These are phyloP conservation scores for Rhagophthalmus giganteus DNA, from an alignment of 2,888 invertebrate genomes.

Conservation along the genomic window DNA sequence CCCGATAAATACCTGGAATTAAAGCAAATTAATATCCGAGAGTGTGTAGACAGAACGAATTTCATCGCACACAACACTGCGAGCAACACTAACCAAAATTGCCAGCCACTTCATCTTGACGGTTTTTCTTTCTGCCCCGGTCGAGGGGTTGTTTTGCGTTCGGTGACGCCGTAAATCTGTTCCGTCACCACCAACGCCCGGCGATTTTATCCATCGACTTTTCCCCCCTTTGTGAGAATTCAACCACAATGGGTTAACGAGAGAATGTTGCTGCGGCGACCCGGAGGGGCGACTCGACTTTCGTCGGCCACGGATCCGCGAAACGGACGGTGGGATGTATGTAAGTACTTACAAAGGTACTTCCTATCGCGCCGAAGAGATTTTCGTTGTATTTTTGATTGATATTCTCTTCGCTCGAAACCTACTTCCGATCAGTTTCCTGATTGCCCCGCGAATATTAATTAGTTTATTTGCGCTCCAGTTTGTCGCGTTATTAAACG, in stretches of 20 bases:
- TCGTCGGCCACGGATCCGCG: neutral
- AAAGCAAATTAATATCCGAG: slow-evolving; percentile 3
- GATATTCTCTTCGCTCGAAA: neutral
- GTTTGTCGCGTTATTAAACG: neutral
- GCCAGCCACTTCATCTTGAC: slow-evolving; percentile 55
- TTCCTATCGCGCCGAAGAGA: neutral
- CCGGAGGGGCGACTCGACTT: neutral
- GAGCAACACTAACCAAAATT: slow-evolving; percentile 53
- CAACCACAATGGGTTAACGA: neutral
- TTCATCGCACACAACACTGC: slow-evolving; percentile 7
- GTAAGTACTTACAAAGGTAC: no score
- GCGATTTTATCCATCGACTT: slow-evolving; percentile 49
- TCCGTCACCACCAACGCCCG: slow-evolving; percentile 42
- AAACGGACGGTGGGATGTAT: neutral
- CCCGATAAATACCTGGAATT: slow-evolving; percentile 63
- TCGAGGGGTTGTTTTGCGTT: slow-evolving; percentile 42
- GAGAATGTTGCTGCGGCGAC: neutral
- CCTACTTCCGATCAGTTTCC: neutral
- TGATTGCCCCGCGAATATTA: neutral
- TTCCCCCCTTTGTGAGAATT: slow-evolving; percentile 40
- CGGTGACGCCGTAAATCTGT: slow-evolving; percentile 50
- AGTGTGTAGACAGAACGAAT: slow-evolving; percentile 7
- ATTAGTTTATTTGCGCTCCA: neutral
- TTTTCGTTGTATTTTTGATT: neutral
- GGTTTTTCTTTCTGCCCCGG: slow-evolving; percentile 37